Evolutionary conservation across 2,113 vertebrate species (phyloP).

Genomic region (Amia ocellicauda): DNA sequence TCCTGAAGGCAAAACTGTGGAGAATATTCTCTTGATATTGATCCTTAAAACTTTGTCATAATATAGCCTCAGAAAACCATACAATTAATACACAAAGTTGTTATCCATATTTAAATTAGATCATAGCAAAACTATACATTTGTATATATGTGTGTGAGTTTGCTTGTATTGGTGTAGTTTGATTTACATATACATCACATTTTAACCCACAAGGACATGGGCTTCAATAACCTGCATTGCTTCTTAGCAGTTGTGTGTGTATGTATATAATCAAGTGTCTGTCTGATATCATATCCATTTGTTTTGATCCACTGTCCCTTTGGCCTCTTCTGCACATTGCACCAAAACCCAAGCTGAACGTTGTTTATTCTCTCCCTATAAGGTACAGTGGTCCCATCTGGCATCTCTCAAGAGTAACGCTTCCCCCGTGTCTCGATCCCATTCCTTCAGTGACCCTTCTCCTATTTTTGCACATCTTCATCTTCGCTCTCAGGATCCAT

Average conservation of each 20-base stretch:
- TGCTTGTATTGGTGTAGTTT: too few species aligned
- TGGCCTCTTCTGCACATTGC: conserved; percentile 49
- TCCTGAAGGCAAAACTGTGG: too few species aligned
- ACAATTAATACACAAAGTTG: too few species aligned
- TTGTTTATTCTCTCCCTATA: conserved; percentile 84
- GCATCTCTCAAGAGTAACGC: conserved; percentile 92
- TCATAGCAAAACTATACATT: too few species aligned
- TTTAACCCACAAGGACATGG: too few species aligned
- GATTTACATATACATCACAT: too few species aligned
- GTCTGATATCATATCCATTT: conserved; percentile 48
- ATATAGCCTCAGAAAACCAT: too few species aligned
- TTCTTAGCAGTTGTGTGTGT: background rate
- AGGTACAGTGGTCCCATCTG: conserved; percentile 94
- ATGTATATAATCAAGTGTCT: conserved; percentile 25
- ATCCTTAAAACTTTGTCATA: too few species aligned
- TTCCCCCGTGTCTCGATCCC: conserved; percentile 79
- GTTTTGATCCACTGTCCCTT: conserved; percentile 39
- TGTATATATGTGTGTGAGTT: too few species aligned
- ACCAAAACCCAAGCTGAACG: conserved; percentile 56
- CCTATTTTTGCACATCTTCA: conserved; percentile 91
- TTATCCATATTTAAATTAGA: too few species aligned
- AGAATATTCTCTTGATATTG: too few species aligned
- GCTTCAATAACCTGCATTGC: background rate
- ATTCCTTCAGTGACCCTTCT: conserved; percentile 88
- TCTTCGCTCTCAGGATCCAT: conserved; percentile 84